These are phyloP conservation scores for Pseudorhombus dupliciocellatus DNA, from an alignment of 2,113 vertebrate genomes.

Conservation along the genomic window DNA sequence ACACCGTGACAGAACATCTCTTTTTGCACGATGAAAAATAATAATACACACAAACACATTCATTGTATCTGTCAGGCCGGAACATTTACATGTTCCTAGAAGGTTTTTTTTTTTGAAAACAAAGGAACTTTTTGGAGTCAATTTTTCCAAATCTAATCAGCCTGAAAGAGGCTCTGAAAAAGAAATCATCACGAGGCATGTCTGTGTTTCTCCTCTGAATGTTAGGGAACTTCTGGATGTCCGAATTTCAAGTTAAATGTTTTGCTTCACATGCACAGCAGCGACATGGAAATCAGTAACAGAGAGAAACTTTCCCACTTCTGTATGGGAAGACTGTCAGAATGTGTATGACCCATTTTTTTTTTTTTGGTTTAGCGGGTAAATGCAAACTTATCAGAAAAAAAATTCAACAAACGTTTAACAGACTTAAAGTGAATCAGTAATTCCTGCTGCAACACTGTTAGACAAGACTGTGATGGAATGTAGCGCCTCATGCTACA, in stretches of 20 bases:
- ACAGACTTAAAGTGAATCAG: neutral
- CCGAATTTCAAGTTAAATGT: neutral
- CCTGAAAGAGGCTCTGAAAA: constrained; percentile 26
- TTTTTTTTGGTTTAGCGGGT: too few species aligned
- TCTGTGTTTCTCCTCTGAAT: neutral
- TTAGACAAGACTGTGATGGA: constrained; percentile 19
- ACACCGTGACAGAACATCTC: constrained; percentile 17
- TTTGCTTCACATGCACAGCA: neutral
- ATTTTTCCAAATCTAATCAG: constrained; percentile 33
- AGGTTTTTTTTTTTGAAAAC: constrained; percentile 10
- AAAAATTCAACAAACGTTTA: neutral
- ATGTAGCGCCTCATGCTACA: constrained; percentile 21
- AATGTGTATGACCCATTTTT: too few species aligned
- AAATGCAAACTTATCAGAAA: neutral
- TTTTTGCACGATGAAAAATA: constrained; percentile 2
- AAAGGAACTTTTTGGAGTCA: constrained; percentile 13
- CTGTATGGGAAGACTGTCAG: too few species aligned
- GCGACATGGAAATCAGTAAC: neutral
- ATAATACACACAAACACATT: neutral
- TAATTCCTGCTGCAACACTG: neutral
- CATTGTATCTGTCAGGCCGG: constrained; percentile 12
- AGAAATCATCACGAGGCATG: constrained; percentile 5
- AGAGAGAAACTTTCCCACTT: too few species aligned
- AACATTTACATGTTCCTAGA: neutral
- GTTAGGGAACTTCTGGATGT: neutral